A percentile compares a stretch with the other conserved stretches of the same genome.
Conservation (phyloP, 1,140 invertebrate species). For the Anastatus disparis region DNA sequence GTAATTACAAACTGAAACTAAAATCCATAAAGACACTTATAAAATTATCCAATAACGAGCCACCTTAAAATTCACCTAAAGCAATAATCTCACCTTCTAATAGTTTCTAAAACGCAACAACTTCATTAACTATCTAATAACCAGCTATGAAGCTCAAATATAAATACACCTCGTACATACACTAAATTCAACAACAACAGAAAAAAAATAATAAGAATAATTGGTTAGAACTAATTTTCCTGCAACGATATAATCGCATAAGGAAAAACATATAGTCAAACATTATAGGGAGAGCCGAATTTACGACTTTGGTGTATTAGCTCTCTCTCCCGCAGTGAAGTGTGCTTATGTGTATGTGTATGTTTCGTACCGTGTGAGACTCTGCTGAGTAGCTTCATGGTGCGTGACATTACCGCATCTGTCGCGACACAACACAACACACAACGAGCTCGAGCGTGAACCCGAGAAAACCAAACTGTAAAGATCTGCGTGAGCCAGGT, state of each 20-base stretch:
- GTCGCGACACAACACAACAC: conserved; percentile 27
- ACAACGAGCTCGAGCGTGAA: not conserved
- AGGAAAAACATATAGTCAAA: no score
- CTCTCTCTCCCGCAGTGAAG: conserved; percentile 32
- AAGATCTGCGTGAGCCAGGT: no score
- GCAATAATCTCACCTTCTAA: conserved; percentile 4
- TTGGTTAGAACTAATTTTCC: conserved; percentile 30
- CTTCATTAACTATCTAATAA: conserved; percentile 16
- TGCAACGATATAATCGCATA: no score
- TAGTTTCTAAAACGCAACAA: conserved; percentile 11
- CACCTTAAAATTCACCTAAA: no score
- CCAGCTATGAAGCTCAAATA: no score
- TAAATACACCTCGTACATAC: no score
- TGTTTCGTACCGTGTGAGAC: conserved; percentile 34
- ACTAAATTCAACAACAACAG: no score
- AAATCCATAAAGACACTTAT: conserved; percentile 11
- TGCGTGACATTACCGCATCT: conserved; percentile 60
- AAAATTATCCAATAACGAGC: conserved; percentile 26
- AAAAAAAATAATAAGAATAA: conserved; percentile 16
- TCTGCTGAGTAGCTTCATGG: no score
- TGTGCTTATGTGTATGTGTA: no score
- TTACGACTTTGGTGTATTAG: conserved; percentile 34
- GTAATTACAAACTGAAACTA: no score
- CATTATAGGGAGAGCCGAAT: no score
- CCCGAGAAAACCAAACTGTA: not conserved